phyloP scores from a whole-genome alignment of 2,113 vertebrate species.

The Xerus inauris region DNA sequence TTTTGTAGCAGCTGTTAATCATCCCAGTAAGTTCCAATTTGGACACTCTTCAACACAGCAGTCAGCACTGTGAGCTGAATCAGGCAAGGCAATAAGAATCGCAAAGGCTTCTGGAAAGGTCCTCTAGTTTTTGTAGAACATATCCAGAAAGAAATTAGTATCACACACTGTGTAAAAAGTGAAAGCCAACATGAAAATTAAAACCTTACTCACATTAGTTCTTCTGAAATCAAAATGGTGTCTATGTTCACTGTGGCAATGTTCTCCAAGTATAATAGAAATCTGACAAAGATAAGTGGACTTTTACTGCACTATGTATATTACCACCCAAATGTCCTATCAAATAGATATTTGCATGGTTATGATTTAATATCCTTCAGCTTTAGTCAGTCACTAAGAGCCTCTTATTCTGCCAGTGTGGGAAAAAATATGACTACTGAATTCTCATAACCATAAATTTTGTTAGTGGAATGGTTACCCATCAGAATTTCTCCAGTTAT shows the following conservation, averaged over 20 bases:
- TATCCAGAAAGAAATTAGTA: constrained; percentile 69
- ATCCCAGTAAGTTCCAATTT: constrained; percentile 81
- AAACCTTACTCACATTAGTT: constrained; percentile 48
- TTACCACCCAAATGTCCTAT: constrained; percentile 78
- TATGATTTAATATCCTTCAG: constrained; percentile 82
- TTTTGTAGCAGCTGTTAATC: constrained; percentile 81
- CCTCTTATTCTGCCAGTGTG: constrained; percentile 77
- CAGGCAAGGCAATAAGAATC: constrained; percentile 70
- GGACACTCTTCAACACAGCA: constrained; percentile 78
- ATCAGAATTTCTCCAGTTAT: constrained; percentile 59
- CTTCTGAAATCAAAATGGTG: constrained; percentile 54
- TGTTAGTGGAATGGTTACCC: constrained; percentile 59
- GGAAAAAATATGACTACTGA: constrained; percentile 80
- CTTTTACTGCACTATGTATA: constrained; percentile 78
- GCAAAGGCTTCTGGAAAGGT: constrained; percentile 74
- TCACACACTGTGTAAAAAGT: constrained; percentile 49
- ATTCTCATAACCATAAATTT: constrained; percentile 84
- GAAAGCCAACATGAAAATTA: constrained; percentile 22
- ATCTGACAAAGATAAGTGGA: constrained; percentile 75
- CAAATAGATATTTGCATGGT: constrained; percentile 82
- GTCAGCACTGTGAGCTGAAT: constrained; percentile 74
- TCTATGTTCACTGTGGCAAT: constrained; percentile 61
- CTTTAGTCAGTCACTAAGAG: constrained; percentile 81
- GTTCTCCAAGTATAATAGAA: background rate
- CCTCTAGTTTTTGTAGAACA: constrained; percentile 67